phyloP scores from a whole-genome alignment of 2,113 vertebrate genomes.

The Bubo blakistoni region DNA sequence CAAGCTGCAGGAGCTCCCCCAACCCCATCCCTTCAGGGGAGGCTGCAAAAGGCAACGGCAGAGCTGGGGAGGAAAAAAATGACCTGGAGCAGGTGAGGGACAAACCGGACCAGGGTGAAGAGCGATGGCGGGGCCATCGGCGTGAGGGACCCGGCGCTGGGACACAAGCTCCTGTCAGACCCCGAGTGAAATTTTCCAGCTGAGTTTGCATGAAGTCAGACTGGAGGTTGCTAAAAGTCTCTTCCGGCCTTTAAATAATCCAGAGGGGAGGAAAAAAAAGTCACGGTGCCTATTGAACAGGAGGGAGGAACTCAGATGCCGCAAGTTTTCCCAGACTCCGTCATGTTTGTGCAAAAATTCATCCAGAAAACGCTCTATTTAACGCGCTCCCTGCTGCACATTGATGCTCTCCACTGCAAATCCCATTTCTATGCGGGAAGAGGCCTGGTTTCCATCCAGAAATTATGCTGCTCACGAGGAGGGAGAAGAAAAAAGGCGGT shows the following conservation, averaged over 20 bases:
- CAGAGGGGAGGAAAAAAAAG: not conserved
- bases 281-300: not conserved
- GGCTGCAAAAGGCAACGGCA: not conserved
- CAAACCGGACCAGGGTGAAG: not conserved
- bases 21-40: fast-evolving
- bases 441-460: slow-evolving; percentile 3
- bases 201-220: fast-evolving
- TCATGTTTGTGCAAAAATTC: not conserved
- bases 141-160: fast-evolving
- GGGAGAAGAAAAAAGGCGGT: not conserved
- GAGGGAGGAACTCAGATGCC: not conserved
- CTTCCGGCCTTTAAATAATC: slow-evolving; percentile 5
- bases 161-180: fast-evolving
- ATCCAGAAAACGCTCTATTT: not conserved
- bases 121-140: fast-evolving
- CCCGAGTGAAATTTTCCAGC: fast-evolving
- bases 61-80: not conserved
- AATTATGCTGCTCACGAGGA: slow-evolving; percentile 10
- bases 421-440: not conserved
- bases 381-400: not conserved
- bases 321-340: not conserved
- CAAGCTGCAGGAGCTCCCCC: not conserved
- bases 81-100: not conserved
- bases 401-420: not conserved
- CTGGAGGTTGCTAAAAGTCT: not conserved